Percentiles rank a stretch among this genome's conserved stretches.
Conservation (phyloP, 2,113 vertebrate species). For the Sebastes fasciatus region DNA sequence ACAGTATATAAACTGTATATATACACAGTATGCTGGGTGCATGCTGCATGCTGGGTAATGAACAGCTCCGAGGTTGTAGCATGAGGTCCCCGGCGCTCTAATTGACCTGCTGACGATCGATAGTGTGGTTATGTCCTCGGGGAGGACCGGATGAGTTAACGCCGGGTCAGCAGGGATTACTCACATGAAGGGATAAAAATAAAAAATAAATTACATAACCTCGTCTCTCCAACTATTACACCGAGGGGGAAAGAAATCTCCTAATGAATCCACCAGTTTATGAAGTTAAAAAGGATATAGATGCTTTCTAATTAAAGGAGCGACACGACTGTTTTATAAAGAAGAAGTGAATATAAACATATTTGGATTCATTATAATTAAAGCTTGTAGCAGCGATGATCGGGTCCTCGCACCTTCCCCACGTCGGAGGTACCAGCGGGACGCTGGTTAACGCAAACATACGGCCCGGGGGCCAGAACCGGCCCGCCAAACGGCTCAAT, state of each 20-base stretch:
- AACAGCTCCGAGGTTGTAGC: conserved; percentile 10
- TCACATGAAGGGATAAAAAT: conserved; percentile 39
- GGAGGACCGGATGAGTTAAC: conserved; percentile 42
- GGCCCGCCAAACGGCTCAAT: no score
- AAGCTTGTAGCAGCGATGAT: no score
- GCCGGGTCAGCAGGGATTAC: conserved; percentile 57
- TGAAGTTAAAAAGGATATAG: background rate
- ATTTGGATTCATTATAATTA: no score
- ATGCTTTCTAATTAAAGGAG: no score
- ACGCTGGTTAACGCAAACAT: no score
- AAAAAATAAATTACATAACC: conserved; percentile 53
- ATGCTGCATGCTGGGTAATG: background rate
- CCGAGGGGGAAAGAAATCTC: background rate
- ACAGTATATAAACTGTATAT: no score
- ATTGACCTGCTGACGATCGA: conserved; percentile 56
- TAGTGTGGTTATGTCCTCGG: conserved; percentile 40
- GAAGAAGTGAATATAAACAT: no score
- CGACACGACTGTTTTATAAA: no score
- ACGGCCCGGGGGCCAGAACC: no score
- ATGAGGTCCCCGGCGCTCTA: conserved; percentile 28
- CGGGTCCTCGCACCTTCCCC: no score
- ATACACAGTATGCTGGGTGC: no score
- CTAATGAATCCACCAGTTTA: background rate
- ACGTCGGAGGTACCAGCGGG: no score
- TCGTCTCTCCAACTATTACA: conserved; percentile 17